Evolutionary conservation across 2,888 invertebrate genomes (phyloP).

Genomic region (Oscheius sp.): DNA sequence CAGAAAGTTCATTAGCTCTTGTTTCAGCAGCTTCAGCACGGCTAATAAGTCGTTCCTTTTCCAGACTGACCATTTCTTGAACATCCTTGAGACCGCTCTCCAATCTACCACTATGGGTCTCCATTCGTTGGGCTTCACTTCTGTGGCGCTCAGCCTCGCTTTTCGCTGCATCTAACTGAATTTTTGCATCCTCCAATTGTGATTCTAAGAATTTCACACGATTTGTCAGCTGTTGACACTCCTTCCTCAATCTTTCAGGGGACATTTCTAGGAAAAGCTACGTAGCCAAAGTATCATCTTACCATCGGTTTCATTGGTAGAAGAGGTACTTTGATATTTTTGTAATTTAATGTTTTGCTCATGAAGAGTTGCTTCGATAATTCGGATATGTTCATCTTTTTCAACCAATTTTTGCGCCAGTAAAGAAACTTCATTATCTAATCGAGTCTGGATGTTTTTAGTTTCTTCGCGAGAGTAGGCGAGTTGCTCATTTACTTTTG

Average conservation of each 20-base stretch:
- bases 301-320: constrained; percentile 35
- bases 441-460: constrained; percentile 32
- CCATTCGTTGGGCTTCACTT: constrained; percentile 42
- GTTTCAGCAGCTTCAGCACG: constrained; percentile 39
- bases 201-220: constrained; percentile 53
- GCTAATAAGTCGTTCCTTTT: constrained; percentile 43
- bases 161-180: constrained; percentile 42
- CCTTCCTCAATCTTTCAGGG: constrained; percentile 55
- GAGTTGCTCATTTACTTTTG: constrained; percentile 42
- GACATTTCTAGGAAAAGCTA: constrained; percentile 41
- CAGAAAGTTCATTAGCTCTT: neutral
- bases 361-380: constrained; percentile 39
- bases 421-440: constrained; percentile 43
- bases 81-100: constrained; percentile 53
- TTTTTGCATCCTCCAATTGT: constrained; percentile 52
- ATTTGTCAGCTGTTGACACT: constrained; percentile 56
- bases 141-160: constrained; percentile 41
- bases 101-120: constrained; percentile 41
- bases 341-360: constrained; percentile 44
- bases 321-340: constrained; percentile 31
- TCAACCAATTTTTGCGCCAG: constrained; percentile 39
- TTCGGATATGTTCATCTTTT: constrained; percentile 42
- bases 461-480: constrained; percentile 47
- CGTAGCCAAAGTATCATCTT: neutral
- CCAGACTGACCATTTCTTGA: constrained; percentile 45